These are phyloP conservation scores for Sphaeramia orbicularis DNA, from an alignment of 2,797 vertebrate genomes.

Conservation along the genomic window DNA sequence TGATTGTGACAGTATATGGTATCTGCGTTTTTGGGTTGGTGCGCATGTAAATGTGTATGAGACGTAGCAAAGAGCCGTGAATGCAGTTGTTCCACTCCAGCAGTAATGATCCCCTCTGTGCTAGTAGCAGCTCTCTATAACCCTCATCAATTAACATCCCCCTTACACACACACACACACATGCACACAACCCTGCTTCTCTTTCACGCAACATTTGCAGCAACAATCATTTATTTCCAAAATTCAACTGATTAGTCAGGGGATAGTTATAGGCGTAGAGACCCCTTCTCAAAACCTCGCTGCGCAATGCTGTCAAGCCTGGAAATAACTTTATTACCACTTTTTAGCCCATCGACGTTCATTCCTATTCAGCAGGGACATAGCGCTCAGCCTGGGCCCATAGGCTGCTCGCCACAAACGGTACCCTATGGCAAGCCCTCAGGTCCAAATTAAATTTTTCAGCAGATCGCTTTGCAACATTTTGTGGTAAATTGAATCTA, in stretches of 20 bases:
- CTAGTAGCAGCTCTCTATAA: constrained; percentile 86
- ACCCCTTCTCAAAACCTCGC: constrained; percentile 55
- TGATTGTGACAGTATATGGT: constrained; percentile 51
- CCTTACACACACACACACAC: constrained; percentile 44
- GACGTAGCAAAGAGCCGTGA: constrained; percentile 85
- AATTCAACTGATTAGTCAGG: constrained; percentile 85
- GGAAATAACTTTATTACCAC: constrained; percentile 76
- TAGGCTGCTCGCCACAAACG: constrained; percentile 60
- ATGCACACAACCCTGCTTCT: constrained; percentile 62
- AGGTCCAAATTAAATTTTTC: constrained; percentile 71
- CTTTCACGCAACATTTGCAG: constrained; percentile 87
- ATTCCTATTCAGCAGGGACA: constrained; percentile 58
- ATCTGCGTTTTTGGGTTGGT: constrained; percentile 15
- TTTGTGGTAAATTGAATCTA: constrained; percentile 62
- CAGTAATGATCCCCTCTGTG: constrained; percentile 88
- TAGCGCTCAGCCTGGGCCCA: constrained; percentile 45
- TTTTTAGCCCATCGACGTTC: constrained; percentile 46
- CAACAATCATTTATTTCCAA: constrained; percentile 85
- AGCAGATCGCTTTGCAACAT: constrained; percentile 63
- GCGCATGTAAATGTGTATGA: constrained; percentile 51
- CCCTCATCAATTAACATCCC: constrained; percentile 89
- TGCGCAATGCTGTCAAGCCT: constrained; percentile 65
- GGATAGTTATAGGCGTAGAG: constrained; percentile 74
- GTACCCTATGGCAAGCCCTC: constrained; percentile 71
- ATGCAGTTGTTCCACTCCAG: constrained; percentile 87